Percentiles rank a stretch among this genome's conserved stretches.
Conservation (phyloP, 2,113 vertebrate genomes). For the Turdus rufiventris region DNA sequence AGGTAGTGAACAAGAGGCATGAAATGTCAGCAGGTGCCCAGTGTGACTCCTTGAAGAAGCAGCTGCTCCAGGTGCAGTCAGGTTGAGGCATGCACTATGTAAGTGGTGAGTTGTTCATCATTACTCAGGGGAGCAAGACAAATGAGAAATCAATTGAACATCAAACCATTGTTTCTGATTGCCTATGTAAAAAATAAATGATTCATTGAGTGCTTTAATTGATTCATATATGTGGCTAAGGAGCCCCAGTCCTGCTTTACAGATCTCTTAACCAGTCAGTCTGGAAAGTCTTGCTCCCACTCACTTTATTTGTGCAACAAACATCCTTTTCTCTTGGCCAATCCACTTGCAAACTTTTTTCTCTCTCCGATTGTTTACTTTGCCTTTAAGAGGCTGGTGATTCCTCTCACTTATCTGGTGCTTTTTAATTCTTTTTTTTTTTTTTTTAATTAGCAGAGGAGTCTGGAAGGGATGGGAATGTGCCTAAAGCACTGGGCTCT, state of each 20-base stretch:
- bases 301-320: conserved; percentile 52
- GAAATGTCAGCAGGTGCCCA: not conserved
- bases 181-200: conserved; percentile 37
- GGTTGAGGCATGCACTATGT: not conserved
- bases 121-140: conserved; percentile 49
- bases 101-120: not conserved
- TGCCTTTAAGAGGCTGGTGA: not conserved
- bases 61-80: not conserved
- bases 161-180: conserved; percentile 47
- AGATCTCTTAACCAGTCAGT: conserved; percentile 8
- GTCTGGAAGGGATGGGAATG: not conserved
- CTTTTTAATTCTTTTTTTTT: not conserved
- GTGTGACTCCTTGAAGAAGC: not conserved
- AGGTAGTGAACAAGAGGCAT: not conserved
- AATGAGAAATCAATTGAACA: conserved; percentile 64
- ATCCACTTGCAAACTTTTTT: not conserved
- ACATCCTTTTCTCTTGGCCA: conserved; percentile 32
- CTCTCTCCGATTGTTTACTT: not conserved
- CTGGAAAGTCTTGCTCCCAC: conserved; percentile 50
- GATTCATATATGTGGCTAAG: conserved; percentile 7
- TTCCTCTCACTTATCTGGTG: not conserved
- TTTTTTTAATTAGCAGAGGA: not conserved
- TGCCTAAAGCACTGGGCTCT: not conserved
- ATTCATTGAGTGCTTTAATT: conserved; percentile 42
- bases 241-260: conserved; percentile 30